phyloP scores from a whole-genome alignment of 2,113 vertebrate species.

The Callocephalon fimbriatum region DNA sequence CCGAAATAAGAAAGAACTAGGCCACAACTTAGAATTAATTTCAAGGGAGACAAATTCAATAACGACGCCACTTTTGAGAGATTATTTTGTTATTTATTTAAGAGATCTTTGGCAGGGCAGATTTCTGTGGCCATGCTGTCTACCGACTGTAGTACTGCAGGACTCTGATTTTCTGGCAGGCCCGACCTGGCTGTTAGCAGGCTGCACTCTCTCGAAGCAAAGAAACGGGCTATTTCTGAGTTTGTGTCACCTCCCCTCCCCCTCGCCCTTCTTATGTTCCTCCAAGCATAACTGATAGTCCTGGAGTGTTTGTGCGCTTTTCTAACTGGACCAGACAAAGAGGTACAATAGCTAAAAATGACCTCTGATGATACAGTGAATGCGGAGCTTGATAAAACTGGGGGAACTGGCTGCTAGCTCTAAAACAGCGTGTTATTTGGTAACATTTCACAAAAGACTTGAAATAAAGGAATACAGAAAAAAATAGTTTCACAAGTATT shows the following conservation, averaged over 20 bases:
- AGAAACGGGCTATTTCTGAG: background rate
- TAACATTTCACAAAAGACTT: background rate
- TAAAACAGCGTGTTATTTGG: background rate
- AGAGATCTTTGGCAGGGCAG: background rate
- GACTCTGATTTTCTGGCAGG: background rate
- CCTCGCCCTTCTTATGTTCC: slow-evolving; percentile 34
- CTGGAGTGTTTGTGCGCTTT: slow-evolving; percentile 7
- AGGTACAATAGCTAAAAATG: slow-evolving; percentile 16
- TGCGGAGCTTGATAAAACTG: background rate
- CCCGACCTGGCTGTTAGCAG: background rate
- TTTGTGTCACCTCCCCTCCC: slow-evolving; percentile 14
- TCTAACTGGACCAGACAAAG: slow-evolving; percentile 65
- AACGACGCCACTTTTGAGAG: slow-evolving; percentile 1
- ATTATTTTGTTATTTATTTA: background rate
- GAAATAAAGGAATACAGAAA: background rate
- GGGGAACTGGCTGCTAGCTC: background rate
- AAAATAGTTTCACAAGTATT: background rate
- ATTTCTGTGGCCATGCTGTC: background rate
- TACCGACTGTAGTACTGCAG: background rate
- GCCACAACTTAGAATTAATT: slow-evolving; percentile 47
- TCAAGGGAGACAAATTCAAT: slow-evolving; percentile 62
- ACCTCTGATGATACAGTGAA: background rate
- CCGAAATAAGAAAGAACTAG: slow-evolving; percentile 57
- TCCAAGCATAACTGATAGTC: slow-evolving; percentile 52
- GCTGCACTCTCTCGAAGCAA: background rate